These are phyloP conservation scores for Bruchidius siliquastri DNA, from an alignment of 2,888 invertebrate genomes.

Conservation along the genomic window DNA sequence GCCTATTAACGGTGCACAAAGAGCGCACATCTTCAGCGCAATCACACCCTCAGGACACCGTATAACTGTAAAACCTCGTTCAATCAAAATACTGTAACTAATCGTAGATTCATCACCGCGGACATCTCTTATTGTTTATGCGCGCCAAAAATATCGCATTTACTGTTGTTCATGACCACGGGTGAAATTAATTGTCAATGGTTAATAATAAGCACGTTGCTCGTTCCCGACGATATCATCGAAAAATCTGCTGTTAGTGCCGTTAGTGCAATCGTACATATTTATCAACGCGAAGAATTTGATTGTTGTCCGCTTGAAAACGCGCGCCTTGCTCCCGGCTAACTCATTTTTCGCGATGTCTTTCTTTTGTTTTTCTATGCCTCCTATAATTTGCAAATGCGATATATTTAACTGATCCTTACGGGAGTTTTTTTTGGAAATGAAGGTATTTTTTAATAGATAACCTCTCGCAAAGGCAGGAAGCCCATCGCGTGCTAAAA, in stretches of 20 bases:
- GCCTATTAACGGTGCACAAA: not conserved
- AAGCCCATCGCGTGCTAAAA: too few relatives aligned
- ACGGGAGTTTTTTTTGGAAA: too few relatives aligned
- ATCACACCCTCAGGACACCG: not conserved
- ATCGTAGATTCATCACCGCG: not conserved
- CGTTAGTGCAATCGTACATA: not conserved
- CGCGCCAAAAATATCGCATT: not conserved
- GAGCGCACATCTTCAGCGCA: not conserved
- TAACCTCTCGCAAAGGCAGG: too few relatives aligned
- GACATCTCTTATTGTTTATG: not conserved
- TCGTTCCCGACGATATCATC: not conserved
- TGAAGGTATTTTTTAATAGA: too few relatives aligned
- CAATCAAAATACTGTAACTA: not conserved
- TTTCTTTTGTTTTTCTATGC: not conserved
- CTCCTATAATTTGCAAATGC: not conserved
- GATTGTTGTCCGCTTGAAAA: not conserved
- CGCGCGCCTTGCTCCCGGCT: not conserved
- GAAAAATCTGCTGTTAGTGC: not conserved
- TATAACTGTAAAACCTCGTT: not conserved
- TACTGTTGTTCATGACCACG: not conserved
- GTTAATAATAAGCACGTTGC: not conserved
- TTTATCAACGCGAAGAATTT: not conserved
- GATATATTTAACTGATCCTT: not conserved
- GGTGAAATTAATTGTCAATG: not conserved
- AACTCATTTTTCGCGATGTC: not conserved